Evolutionary conservation across 64 coral and sea anemone genomes (phyloP).

Genomic region (Catalaphyllia jardinei): DNA sequence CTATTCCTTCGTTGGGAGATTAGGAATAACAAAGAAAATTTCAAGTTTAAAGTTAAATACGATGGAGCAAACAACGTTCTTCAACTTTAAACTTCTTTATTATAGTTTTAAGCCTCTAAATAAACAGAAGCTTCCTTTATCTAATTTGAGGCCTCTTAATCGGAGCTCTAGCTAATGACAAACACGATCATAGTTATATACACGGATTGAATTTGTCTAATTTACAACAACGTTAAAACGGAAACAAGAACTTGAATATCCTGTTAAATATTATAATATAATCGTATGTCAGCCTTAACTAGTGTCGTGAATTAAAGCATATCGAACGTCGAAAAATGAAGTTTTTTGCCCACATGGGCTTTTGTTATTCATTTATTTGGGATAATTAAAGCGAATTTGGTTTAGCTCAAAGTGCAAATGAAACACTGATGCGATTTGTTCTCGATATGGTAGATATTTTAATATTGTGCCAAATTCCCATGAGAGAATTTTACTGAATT

Average conservation of each 20-base stretch:
- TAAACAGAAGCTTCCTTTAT: not conserved
- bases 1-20: not conserved
- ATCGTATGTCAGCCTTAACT: not conserved
- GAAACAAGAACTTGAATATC: slow-evolving; percentile 2
- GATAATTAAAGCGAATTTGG: not conserved
- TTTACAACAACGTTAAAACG: not conserved
- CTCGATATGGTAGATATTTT: no score
- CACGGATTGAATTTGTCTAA: not conserved
- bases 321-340: not conserved
- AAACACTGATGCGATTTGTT: not conserved
- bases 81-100: not conserved
- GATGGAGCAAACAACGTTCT: not conserved
- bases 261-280: not conserved
- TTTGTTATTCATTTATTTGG: not conserved
- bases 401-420: not conserved
- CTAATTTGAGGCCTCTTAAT: not conserved
- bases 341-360: not conserved
- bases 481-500: not conserved
- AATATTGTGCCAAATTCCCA: no score
- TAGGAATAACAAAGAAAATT: not conserved
- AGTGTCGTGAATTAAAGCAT: not conserved
- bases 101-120: not conserved
- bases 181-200: not conserved
- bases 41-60: not conserved
- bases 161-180: no score